Conservation (phyloP, 1,140 invertebrate genomes). For the Epicauta chinensis region DNA sequence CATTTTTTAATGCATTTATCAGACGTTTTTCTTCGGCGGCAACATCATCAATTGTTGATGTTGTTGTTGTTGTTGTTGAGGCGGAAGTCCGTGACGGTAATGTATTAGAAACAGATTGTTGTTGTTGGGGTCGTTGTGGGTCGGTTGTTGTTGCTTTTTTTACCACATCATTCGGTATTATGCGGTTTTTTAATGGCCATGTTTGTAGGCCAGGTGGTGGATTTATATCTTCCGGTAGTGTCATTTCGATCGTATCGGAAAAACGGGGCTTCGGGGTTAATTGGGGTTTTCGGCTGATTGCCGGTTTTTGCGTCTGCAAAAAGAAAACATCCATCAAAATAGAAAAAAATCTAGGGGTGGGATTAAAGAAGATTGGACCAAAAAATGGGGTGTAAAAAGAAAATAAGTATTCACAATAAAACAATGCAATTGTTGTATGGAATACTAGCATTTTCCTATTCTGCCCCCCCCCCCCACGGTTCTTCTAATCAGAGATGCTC, state of each 20-base stretch:
- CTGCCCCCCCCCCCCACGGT: too few relatives aligned
- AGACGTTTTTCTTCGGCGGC: slow-evolving; percentile 72
- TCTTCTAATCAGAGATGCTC: too few relatives aligned
- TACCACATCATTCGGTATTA: slow-evolving; percentile 44
- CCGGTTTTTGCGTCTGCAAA: slow-evolving; percentile 42
- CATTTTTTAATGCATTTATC: slow-evolving; percentile 70
- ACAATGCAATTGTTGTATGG: too few relatives aligned
- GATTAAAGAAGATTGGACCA: too few relatives aligned
- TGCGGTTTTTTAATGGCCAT: slow-evolving; percentile 60
- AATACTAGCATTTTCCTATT: too few relatives aligned
- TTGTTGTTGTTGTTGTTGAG: slow-evolving; percentile 2
- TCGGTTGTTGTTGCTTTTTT: slow-evolving; percentile 34
- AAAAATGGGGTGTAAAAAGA: too few relatives aligned
- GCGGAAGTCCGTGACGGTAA: slow-evolving; percentile 6
- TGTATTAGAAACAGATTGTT: slow-evolving; percentile 1
- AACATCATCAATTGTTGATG: slow-evolving; percentile 43
- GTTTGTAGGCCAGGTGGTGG: slow-evolving; percentile 44
- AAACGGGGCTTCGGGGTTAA: slow-evolving; percentile 46
- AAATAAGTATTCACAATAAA: too few relatives aligned
- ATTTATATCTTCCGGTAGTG: slow-evolving; percentile 38
- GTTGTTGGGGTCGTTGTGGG: slow-evolving; percentile 1
- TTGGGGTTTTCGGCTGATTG: slow-evolving; percentile 55
- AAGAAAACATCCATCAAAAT: too few relatives aligned
- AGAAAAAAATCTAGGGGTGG: too few relatives aligned
- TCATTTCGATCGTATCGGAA: slow-evolving; percentile 52